Evolutionary conservation across 2,797 vertebrate species (phyloP).

Genomic region (Falco concolor): DNA sequence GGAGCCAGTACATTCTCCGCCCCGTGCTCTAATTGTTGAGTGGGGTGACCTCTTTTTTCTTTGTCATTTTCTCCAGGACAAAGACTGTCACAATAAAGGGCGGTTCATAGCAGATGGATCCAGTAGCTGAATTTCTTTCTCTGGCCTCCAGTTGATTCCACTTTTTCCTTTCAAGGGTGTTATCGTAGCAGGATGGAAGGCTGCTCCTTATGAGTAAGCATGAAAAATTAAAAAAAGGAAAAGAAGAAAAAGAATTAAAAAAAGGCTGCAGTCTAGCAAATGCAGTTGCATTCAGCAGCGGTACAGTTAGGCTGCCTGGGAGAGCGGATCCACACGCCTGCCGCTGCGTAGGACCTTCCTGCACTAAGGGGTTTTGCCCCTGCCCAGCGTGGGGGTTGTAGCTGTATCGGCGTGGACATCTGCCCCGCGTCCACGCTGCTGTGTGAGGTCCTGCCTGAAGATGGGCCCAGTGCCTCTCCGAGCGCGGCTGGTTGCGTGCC

Average conservation of each 20-base stretch:
- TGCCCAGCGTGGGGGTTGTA: rapidly evolving
- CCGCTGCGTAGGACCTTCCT: not conserved
- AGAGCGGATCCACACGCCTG: rapidly evolving
- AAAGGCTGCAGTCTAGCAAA: not conserved
- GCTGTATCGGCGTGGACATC: rapidly evolving
- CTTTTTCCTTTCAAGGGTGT: not conserved
- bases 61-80: not conserved
- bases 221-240: not conserved
- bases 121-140: not conserved
- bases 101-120: not conserved
- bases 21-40: not conserved
- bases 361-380: rapidly evolving
- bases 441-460: not conserved
- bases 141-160: not conserved
- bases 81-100: not conserved
- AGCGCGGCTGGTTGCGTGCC: rapidly evolving
- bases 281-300: not conserved
- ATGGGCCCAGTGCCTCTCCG: not conserved
- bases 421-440: rapidly evolving
- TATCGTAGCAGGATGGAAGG: not conserved
- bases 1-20: not conserved
- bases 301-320: not conserved
- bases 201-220: not conserved
- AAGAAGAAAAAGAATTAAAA: rapidly evolving
- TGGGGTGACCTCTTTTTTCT: not conserved